phyloP scores from a whole-genome alignment of 2,797 vertebrate genomes.

The Pristis pectinata region DNA sequence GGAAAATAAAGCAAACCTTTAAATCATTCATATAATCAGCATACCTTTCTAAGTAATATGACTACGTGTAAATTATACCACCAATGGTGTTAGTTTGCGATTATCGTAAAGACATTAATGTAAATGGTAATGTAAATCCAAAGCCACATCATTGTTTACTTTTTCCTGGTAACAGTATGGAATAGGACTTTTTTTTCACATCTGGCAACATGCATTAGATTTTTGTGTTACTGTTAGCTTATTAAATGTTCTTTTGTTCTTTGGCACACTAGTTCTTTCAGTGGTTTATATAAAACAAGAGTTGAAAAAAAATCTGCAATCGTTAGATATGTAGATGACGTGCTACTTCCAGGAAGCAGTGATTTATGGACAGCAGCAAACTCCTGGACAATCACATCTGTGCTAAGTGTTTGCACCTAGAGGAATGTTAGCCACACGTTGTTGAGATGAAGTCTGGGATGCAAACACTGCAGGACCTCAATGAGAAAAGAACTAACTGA shows the following conservation, averaged over 20 bases:
- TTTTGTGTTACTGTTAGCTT: background rate
- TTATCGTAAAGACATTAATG: background rate
- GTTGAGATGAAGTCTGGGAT: too few relatives aligned
- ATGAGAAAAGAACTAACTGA: too few relatives aligned
- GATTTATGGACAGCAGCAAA: too few relatives aligned
- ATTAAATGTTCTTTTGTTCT: background rate
- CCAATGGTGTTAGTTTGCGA: background rate
- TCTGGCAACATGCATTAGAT: background rate
- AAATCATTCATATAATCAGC: slow-evolving; percentile 36
- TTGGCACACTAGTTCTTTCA: background rate
- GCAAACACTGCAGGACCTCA: too few relatives aligned
- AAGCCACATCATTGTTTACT: background rate
- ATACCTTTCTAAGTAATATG: slow-evolving; percentile 8
- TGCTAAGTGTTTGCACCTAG: too few relatives aligned
- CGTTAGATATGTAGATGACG: too few relatives aligned
- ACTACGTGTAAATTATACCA: background rate
- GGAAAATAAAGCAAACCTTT: background rate
- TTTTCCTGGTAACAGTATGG: background rate
- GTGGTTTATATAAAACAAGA: background rate
- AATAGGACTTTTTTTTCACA: background rate
- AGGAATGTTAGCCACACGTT: too few relatives aligned
- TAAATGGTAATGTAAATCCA: background rate
- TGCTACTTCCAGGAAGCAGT: too few relatives aligned
- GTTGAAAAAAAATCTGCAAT: background rate
- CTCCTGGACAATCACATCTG: too few relatives aligned